Conservation (phyloP, 2,888 invertebrate genomes). For the Sphecodes monilicornis region DNA sequence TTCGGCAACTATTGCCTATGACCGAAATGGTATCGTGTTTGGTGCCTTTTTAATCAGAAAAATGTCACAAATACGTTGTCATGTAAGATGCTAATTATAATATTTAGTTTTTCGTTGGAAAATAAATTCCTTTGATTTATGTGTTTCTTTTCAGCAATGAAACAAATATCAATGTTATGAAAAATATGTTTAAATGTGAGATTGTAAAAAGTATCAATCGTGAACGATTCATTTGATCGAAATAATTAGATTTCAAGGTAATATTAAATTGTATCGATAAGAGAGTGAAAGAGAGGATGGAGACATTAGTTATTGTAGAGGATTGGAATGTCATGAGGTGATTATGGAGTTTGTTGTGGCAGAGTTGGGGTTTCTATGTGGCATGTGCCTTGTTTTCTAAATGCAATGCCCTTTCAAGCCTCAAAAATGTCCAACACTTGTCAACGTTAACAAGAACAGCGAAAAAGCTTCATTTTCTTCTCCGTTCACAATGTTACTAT, state of each 20-base stretch:
- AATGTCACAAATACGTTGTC: too few species aligned
- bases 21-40: too few species aligned
- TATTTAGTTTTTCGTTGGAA: too few species aligned
- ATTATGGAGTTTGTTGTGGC: conserved; percentile 85
- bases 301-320: background rate
- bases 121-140: too few species aligned
- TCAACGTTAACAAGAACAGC: conserved; percentile 42
- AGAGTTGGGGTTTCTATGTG: conserved; percentile 93
- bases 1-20: too few species aligned
- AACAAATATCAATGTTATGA: too few species aligned
- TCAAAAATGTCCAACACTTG: conserved; percentile 89
- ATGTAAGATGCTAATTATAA: too few species aligned
- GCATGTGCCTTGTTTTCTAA: conserved; percentile 89
- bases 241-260: background rate
- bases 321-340: too few species aligned
- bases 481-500: background rate
- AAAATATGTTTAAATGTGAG: too few species aligned
- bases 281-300: background rate
- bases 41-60: too few species aligned
- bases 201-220: background rate
- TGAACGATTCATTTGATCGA: background rate
- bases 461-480: too few species aligned
- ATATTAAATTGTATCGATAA: background rate
- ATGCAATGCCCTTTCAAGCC: conserved; percentile 95
- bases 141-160: too few species aligned